Base-by-base conservation (phyloP, 2,797 vertebrate genomes). In the Mustela erminea region DNA sequence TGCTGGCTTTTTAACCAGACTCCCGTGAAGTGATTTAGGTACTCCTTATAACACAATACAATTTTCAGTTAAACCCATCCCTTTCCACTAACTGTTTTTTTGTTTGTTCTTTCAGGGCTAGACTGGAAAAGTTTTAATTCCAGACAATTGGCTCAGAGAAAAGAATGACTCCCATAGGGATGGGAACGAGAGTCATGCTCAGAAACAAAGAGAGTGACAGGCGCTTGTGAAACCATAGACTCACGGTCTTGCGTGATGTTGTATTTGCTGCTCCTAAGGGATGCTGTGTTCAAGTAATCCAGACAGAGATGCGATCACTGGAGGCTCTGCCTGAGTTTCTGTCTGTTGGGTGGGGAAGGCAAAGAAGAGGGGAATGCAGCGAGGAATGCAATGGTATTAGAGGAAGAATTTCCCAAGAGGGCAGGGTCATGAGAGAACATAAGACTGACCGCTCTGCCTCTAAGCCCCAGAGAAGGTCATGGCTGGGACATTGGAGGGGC, bases 41-140 rank as follows among this genome's bases (percentile, higher is more conserved):
- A 41, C 88, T 77, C 64, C 56, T 74, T 90, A 46, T 94, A 83
- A 87, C 86, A 97, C 93, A 96, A 78, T 70, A 32, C 1, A 7
- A 41, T 90, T 94, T 97, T 58, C 94, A 46, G 8, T 92, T 95
- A 75, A 86, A 49, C 38, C 54, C 27, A 27, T 52, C 52, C n/a
- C 27, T 92, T 94, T 87, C 27, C 18, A 60, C 70, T 90, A 14
- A 68, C 56, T 70, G n/a, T 66, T 87, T 92, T 81, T 88, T 54
- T 35, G 23, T 38, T 87, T 77, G 56, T 43, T 97, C 85, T 62
- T 95, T 87, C 11, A 95, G 46, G 41, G 17, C 20, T 60, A 52
- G 43, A 58, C 3, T 85, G 32, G 62, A 92, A 87, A 58, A 84
- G 54, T 84, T 96, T 89, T 60, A 62, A 72, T 93, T 89, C 4